Conservation (phyloP, 1,140 invertebrate genomes). For the Temnothorax nylanderi region DNA sequence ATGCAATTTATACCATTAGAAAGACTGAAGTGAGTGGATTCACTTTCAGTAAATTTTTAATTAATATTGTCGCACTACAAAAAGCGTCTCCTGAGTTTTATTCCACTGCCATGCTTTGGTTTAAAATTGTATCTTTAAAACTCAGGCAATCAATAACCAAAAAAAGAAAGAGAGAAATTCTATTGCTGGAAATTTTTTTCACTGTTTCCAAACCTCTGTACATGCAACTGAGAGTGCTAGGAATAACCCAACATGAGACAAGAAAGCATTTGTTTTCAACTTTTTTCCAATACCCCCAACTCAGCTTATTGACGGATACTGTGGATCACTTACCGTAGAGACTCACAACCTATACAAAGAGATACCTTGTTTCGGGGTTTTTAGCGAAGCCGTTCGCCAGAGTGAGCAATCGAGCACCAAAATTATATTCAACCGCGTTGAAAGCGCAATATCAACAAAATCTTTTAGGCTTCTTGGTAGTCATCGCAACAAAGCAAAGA, state of each 20-base stretch:
- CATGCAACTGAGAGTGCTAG: background rate
- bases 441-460: background rate
- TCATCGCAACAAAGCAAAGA: background rate
- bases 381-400: background rate
- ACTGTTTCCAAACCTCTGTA: background rate
- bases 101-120: background rate
- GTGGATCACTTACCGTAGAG: background rate
- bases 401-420: background rate
- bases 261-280: background rate
- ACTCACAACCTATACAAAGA: background rate
- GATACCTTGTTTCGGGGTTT: background rate
- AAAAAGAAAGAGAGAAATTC: background rate
- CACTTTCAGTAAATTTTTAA: background rate
- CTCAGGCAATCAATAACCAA: background rate
- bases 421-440: background rate
- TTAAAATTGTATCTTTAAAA: background rate
- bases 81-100: background rate
- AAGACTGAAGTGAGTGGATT: background rate
- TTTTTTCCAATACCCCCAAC: background rate
- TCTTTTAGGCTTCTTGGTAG: background rate
- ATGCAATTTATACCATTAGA: background rate
- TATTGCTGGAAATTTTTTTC: background rate
- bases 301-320: background rate
- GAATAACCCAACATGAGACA: background rate
- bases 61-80: background rate